phyloP scores from a whole-genome alignment of 35 echinoderm and acorn worm genomes.

The Ptychodera flava region DNA sequence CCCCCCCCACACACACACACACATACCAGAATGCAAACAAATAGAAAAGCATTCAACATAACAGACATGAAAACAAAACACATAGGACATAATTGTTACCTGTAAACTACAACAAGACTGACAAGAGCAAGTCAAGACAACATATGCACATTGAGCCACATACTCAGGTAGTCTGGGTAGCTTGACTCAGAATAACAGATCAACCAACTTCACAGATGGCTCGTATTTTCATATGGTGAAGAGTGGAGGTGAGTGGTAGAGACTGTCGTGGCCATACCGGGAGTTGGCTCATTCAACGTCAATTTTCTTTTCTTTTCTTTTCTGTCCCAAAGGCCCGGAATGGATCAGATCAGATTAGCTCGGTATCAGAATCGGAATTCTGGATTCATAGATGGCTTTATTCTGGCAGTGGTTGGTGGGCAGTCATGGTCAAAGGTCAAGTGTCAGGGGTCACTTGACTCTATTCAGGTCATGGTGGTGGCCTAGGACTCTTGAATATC shows the following conservation, averaged over 20 bases:
- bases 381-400: background rate
- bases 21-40: no score
- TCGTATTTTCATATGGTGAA: background rate
- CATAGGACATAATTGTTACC: no score
- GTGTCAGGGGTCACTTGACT: background rate
- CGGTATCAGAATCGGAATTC: background rate
- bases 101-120: no score
- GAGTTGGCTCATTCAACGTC: no score
- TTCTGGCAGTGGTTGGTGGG: background rate
- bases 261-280: no score
- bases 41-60: no score
- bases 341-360: background rate
- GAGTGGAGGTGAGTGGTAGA: background rate
- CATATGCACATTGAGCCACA: background rate
- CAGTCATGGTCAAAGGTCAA: background rate
- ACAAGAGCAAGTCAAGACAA: no score
- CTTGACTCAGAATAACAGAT: no score
- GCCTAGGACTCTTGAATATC: background rate
- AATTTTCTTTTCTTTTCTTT: no score
- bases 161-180: background rate
- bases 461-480: background rate
- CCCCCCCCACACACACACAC: no score
- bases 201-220: background rate
- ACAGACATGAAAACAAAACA: no score
- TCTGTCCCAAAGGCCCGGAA: background rate